phyloP scores from a whole-genome alignment of 2,113 vertebrate species.

The Gymnogyps californianus region DNA sequence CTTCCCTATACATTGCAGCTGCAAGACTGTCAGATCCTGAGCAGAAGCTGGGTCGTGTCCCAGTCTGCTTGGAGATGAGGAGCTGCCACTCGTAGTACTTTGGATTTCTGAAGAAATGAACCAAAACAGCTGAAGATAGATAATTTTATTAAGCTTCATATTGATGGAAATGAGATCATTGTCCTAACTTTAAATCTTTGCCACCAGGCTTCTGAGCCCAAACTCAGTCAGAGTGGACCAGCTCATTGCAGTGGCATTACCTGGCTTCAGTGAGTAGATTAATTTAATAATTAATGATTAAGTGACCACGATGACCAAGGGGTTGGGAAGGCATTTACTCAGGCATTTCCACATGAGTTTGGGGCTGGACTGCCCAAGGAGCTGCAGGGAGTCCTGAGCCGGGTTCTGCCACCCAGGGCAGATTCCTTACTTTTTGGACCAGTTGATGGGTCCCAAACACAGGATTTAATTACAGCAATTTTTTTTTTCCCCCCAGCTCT shows the following conservation, averaged over 20 bases:
- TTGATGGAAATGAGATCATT: background rate
- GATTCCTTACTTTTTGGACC: background rate
- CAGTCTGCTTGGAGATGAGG: background rate
- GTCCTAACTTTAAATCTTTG: background rate
- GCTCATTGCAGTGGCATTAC: background rate
- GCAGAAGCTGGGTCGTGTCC: background rate
- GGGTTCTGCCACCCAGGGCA: background rate
- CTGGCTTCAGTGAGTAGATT: background rate
- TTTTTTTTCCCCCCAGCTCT: background rate
- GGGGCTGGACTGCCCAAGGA: background rate
- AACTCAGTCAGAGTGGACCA: background rate
- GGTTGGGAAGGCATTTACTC: background rate
- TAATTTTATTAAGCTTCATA: background rate
- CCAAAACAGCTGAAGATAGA: background rate
- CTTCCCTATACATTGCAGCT: background rate
- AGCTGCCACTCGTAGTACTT: background rate
- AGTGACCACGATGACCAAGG: background rate
- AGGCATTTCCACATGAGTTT: background rate
- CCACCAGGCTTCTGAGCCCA: background rate
- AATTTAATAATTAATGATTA: background rate
- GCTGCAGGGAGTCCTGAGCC: background rate
- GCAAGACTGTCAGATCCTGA: background rate
- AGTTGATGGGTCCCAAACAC: background rate
- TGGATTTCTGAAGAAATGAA: background rate
- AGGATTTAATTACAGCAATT: background rate